phyloP scores from a whole-genome alignment of 2,888 invertebrate species.

The Philopedon plagiatum region DNA sequence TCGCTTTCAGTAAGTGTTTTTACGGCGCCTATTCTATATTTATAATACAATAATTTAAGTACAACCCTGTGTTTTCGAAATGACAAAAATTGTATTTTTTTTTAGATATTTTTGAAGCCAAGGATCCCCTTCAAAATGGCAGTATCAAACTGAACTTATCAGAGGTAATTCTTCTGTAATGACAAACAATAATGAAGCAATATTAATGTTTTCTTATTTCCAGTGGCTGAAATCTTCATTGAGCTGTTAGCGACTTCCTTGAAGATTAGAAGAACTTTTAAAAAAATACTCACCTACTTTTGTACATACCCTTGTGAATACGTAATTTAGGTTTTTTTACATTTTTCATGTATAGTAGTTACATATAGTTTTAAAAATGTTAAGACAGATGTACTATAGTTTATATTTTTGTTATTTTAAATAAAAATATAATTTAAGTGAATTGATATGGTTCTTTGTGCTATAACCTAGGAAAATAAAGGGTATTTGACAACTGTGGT shows the following conservation, averaged over 20 bases:
- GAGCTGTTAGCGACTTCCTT: slow-evolving; percentile 72
- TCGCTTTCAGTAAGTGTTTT: slow-evolving; percentile 92
- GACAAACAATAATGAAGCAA: too few relatives aligned
- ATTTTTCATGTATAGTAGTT: background rate
- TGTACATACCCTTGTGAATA: slow-evolving; percentile 24
- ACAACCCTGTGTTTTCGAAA: too few relatives aligned
- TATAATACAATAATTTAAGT: too few relatives aligned
- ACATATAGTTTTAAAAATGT: slow-evolving; percentile 1
- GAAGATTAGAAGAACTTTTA: background rate
- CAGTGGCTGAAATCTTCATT: slow-evolving; percentile 84
- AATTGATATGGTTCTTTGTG: too few relatives aligned
- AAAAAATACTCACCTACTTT: slow-evolving; percentile 5
- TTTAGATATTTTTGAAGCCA: slow-evolving; percentile 81
- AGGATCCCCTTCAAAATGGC: slow-evolving; percentile 86
- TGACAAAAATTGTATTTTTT: too few relatives aligned
- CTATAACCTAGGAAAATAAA: too few relatives aligned
- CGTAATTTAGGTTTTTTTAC: background rate
- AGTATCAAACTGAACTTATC: slow-evolving; percentile 85
- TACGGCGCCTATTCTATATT: too few relatives aligned
- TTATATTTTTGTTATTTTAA: slow-evolving; percentile 21
- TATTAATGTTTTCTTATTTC: slow-evolving; percentile 67
- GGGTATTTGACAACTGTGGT: too few relatives aligned
- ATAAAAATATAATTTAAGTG: slow-evolving; percentile 1
- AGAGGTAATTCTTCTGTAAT: slow-evolving; percentile 81
- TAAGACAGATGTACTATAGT: slow-evolving; percentile 9